Base-by-base conservation (phyloP, 2,113 vertebrate genomes). In the Bubo scandiacus region DNA sequence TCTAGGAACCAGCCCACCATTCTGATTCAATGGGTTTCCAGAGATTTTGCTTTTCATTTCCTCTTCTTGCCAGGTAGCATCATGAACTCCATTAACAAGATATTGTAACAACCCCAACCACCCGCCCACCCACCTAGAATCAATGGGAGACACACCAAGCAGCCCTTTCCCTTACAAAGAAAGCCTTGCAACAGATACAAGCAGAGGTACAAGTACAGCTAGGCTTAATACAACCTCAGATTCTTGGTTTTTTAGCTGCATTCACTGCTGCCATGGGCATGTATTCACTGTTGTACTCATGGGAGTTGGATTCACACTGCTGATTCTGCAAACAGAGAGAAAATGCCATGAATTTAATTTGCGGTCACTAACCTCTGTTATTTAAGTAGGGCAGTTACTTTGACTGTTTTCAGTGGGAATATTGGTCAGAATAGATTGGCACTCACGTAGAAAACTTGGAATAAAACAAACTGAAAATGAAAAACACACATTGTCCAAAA, bases 191-290 rank as follows among this genome's bases (percentile, higher is more conserved):
- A 74, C 65, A 85, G 34, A 57, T 23, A 58, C 15, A 75, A 63
- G 59, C 27, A 84, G 20, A 86, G 27, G 27, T 25, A 65, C 19
- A 78, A 51, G 36, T n/a, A 77, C 16, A 80, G 38, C 8, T 14
- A 23, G 30, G 8, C 30, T 59, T 66, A 65, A 23, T 25, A 61
- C 34, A 84, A 98, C 98, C 97, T 98, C 94, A 86, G 30, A 92
- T 73, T 92, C 86, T 91, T 16, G 97, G 7, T 18, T 94, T 97
- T 83, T 98, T 98, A 72, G 96, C 93, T 74, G 96, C 95, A 4
- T 97, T 98, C 90, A 98, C 97, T n/a, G 98, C 97, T 42, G 98
- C 98, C 98, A 98, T 98, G 79, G 98, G 96, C 98, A 98, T 98
- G 57, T 98, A 98, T 96, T 98, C 98, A 63, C 98, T 98, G 26